A percentile compares a stretch with the other conserved stretches of the same genome.
These are phyloP conservation scores for Sminthopsis crassicaudata DNA, from an alignment of 2,113 vertebrate species.

Conservation along the genomic window DNA sequence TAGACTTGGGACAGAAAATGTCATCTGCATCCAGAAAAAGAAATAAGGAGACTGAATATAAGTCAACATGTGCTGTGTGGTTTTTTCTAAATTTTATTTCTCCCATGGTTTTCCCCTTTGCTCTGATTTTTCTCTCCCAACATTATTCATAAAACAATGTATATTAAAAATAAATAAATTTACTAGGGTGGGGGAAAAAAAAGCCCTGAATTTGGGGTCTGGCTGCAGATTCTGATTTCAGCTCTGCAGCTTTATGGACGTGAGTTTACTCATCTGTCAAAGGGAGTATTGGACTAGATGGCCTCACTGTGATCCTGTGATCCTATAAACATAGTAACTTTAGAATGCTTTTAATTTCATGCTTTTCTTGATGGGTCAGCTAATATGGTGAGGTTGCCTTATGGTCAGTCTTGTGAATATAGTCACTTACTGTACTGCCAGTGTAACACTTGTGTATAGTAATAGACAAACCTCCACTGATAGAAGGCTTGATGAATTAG, in stretches of 20 bases:
- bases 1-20: no score
- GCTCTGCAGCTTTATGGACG: not conserved
- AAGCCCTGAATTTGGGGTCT: not conserved
- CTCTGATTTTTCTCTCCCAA: no score
- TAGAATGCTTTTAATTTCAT: not conserved
- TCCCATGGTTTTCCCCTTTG: no score
- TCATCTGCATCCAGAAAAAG: no score
- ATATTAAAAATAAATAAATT: no score
- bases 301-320: not conserved
- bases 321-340: not conserved
- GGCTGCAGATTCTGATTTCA: not conserved
- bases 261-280: not conserved
- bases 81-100: no score
- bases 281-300: not conserved
- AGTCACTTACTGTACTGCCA: not conserved
- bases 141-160: no score
- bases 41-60: no score
- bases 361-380: not conserved
- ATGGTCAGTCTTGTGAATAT: not conserved
- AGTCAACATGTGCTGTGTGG: no score
- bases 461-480: not conserved
- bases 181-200: no score
- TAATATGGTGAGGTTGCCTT: not conserved
- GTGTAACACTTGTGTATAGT: not conserved
- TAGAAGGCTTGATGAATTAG: not conserved